phyloP scores from a whole-genome alignment of 2,888 invertebrate species.

The Mimumesa dahlbomi region DNA sequence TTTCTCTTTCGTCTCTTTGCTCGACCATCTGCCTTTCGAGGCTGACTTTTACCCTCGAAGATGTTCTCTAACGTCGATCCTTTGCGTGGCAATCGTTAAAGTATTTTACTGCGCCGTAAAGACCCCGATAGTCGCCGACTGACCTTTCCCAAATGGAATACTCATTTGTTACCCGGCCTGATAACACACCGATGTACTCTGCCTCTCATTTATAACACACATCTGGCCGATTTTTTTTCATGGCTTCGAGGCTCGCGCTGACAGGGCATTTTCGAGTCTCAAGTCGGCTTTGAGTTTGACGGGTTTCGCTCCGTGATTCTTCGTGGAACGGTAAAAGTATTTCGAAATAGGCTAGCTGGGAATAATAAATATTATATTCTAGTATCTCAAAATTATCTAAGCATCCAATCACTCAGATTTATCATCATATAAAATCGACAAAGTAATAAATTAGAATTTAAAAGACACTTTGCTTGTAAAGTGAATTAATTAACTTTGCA shows the following conservation, averaged over 20 bases:
- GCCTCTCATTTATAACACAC: constrained; percentile 22
- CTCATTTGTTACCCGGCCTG: constrained; percentile 26
- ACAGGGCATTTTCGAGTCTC: constrained; percentile 13
- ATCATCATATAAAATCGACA: too few species aligned
- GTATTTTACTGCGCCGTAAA: constrained; percentile 59
- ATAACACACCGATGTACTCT: constrained; percentile 28
- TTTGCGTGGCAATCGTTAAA: constrained; percentile 56
- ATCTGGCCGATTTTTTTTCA: constrained; percentile 14
- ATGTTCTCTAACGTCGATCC: constrained; percentile 44
- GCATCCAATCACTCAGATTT: too few species aligned
- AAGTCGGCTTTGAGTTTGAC: not conserved
- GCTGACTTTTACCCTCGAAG: constrained; percentile 2
- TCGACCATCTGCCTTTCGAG: constrained; percentile 4
- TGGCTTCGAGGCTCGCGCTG: constrained; percentile 14
- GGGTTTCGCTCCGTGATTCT: too few species aligned
- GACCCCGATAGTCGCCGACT: constrained; percentile 44
- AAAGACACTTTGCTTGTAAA: too few species aligned
- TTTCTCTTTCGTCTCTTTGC: constrained; percentile 2
- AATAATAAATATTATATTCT: too few species aligned
- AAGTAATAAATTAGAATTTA: too few species aligned
- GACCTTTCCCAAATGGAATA: constrained; percentile 57
- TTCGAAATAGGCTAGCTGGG: too few species aligned
- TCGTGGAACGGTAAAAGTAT: too few species aligned
- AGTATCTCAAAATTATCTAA: too few species aligned
- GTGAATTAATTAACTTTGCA: too few species aligned